Conservation (phyloP, 2,113 vertebrate species). For the Myodes glareolus region DNA sequence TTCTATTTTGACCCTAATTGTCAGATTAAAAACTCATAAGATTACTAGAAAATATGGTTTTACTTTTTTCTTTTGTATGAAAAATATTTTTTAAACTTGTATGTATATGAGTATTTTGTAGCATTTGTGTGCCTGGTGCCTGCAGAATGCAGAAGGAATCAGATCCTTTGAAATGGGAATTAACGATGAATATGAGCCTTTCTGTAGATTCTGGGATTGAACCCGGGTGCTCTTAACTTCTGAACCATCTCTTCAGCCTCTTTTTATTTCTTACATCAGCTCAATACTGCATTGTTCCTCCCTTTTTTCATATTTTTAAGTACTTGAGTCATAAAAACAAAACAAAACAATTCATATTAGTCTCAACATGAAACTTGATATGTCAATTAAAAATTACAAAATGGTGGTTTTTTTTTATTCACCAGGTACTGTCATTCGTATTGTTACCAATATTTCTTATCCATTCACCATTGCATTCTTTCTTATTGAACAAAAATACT, state of each 20-base stretch:
- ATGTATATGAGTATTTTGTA: background rate
- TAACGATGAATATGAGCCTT: background rate
- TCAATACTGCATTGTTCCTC: background rate
- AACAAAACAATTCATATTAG: background rate
- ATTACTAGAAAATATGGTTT: background rate
- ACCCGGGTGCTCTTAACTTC: background rate
- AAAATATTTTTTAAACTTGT: background rate
- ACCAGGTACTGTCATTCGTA: background rate
- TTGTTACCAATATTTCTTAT: background rate
- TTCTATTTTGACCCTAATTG: background rate
- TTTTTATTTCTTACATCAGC: background rate
- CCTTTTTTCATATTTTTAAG: background rate
- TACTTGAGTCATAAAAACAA: background rate
- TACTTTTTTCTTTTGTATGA: background rate
- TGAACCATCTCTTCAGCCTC: background rate
- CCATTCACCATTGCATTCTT: background rate
- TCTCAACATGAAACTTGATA: background rate
- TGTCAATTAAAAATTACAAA: background rate
- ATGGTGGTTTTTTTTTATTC: constrained; percentile 1
- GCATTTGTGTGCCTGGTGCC: background rate
- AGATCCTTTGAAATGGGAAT: background rate
- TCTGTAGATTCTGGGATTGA: background rate
- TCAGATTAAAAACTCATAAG: background rate
- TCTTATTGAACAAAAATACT: background rate
- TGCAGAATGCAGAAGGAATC: background rate